Conservation (phyloP, 2,113 vertebrate genomes). For the Lophura nycthemera region DNA sequence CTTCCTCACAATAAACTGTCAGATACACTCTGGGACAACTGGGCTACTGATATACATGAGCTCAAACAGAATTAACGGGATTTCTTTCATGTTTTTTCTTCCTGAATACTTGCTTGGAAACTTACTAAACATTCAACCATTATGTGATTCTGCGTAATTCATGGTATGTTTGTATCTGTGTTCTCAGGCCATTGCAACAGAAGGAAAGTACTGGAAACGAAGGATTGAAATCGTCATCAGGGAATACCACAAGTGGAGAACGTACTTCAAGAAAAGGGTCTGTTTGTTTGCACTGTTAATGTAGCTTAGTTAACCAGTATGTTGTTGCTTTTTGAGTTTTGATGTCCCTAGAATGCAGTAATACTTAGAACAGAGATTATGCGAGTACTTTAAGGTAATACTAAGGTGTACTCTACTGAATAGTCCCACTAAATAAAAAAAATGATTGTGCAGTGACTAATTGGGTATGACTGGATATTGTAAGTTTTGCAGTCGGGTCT, state of each 20-base stretch:
- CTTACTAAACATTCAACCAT: not conserved
- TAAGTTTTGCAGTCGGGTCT: not conserved
- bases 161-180: slow-evolving; percentile 1
- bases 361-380: not conserved
- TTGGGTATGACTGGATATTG: not conserved
- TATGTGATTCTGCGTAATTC: not conserved
- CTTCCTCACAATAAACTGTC: not conserved
- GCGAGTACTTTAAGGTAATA: not conserved
- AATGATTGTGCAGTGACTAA: not conserved
- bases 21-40: not conserved
- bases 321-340: not conserved
- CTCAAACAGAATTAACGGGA: slow-evolving; percentile 29
- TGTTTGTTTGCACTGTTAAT: not conserved
- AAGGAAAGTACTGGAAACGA: slow-evolving; percentile 94
- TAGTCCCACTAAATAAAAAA: not conserved
- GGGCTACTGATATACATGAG: slow-evolving; percentile 20
- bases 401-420: not conserved
- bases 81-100: slow-evolving; percentile 58
- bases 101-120: slow-evolving; percentile 50
- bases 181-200: slow-evolving; percentile 86
- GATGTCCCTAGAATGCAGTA: not conserved
- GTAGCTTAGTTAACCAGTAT: not conserved
- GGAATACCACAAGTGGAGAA: slow-evolving; percentile 99
- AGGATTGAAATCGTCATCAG: slow-evolving; percentile 95
- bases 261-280: slow-evolving; percentile 99